These are phyloP conservation scores for Danio jaintianensis DNA, from an alignment of 2,797 vertebrate genomes.

Conservation along the genomic window DNA sequence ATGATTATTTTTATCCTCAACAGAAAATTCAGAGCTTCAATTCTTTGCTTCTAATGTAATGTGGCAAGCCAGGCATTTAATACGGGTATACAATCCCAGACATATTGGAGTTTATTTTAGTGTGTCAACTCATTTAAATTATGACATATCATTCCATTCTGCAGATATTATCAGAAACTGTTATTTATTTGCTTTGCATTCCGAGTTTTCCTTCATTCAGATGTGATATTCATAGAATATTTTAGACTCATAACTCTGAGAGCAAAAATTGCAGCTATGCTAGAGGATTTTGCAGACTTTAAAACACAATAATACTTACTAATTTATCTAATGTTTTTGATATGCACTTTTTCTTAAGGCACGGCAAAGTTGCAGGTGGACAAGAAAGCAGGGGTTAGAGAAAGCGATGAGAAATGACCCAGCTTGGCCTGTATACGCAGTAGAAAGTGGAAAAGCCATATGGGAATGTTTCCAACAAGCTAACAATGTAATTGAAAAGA, in stretches of 20 bases:
- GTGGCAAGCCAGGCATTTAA: neutral
- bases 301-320: neutral
- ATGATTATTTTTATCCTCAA: neutral
- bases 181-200: constrained; percentile 17
- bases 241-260: neutral
- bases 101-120: neutral
- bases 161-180: neutral
- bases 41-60: neutral
- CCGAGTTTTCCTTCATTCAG: neutral
- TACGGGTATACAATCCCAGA: neutral
- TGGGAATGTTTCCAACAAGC: neutral
- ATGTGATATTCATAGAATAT: neutral
- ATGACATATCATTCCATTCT: neutral
- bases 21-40: neutral
- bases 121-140: neutral
- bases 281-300: neutral
- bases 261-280: constrained; percentile 4
- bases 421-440: neutral
- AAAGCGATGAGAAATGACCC: neutral
- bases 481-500: constrained; percentile 6
- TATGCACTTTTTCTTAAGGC: too few relatives aligned
- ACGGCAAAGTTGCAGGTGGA: neutral
- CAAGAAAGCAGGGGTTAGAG: neutral
- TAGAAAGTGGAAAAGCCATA: neutral
- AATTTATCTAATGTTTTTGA: too few relatives aligned